Conservation (phyloP, 2,888 invertebrate genomes). For the Homarus gammarus region DNA sequence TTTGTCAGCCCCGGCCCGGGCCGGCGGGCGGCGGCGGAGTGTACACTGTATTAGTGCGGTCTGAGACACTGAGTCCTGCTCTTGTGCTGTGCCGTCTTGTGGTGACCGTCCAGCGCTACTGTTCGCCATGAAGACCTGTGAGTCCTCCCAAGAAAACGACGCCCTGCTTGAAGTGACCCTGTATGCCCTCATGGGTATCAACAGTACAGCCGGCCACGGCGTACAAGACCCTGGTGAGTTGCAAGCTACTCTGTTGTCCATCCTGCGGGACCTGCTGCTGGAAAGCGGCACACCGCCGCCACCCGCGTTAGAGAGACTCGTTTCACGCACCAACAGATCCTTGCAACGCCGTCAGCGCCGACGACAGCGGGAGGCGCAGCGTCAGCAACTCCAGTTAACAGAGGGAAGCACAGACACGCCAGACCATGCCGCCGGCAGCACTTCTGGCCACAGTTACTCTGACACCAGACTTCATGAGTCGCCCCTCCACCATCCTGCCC, state of each 20-base stretch:
- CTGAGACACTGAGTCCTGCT: neutral
- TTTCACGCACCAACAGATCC: conserved; percentile 14
- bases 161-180: conserved; percentile 24
- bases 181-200: conserved; percentile 42
- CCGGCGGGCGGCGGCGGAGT: too few relatives aligned
- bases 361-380: conserved; percentile 17
- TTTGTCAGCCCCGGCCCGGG: too few relatives aligned
- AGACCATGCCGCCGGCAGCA: neutral
- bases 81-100: neutral
- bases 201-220: neutral
- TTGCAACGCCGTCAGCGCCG: conserved; percentile 40
- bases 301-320: conserved; percentile 8
- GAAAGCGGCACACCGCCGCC: conserved; percentile 52
- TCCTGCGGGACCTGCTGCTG: conserved; percentile 34
- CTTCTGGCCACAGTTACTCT: neutral
- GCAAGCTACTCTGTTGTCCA: conserved; percentile 36
- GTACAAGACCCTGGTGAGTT: conserved; percentile 14
- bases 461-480: neutral
- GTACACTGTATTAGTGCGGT: too few relatives aligned
- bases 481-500: neutral
- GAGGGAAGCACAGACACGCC: neutral
- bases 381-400: neutral
- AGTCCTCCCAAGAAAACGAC: neutral
- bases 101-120: neutral
- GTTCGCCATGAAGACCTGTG: conserved; percentile 5